Conservation (phyloP, 2,113 vertebrate genomes). For the Hemicordylus capensis region DNA sequence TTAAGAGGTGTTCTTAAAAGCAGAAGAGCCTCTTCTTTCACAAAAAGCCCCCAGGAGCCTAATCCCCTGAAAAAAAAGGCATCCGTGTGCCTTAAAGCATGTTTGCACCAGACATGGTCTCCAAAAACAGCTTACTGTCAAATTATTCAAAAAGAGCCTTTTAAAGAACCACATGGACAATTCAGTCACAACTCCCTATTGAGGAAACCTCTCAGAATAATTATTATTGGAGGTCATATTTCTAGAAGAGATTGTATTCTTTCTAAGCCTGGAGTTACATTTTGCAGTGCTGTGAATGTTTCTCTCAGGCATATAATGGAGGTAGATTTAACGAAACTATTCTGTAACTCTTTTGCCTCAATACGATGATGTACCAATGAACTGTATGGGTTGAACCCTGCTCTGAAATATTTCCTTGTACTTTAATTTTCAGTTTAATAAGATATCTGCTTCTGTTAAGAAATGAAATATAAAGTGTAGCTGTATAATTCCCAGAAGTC, state of each 20-base stretch:
- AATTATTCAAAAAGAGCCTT: neutral
- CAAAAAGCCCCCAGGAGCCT: no score
- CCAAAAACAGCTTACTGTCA: neutral
- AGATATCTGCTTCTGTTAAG: neutral
- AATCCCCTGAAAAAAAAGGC: no score
- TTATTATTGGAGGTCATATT: neutral
- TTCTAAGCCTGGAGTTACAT: neutral
- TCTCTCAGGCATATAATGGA: neutral
- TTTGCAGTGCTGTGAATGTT: neutral
- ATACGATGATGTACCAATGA: neutral
- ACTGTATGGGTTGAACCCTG: neutral
- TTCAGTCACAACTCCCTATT: neutral
- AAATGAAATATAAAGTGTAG: neutral
- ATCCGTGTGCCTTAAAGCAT: neutral
- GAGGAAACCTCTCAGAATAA: neutral
- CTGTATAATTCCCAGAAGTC: slow-evolving; percentile 24
- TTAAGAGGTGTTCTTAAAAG: no score
- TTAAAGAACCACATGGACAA: neutral
- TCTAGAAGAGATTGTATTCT: neutral
- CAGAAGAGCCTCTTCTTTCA: no score
- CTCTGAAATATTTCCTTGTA: neutral
- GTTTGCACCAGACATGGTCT: neutral
- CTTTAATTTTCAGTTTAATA: neutral
- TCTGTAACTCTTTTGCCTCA: neutral
- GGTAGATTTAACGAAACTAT: neutral